A percentile compares a stretch with the other conserved stretches of the same genome.
phyloP scores from a whole-genome alignment of 2,797 vertebrate species.

The Chaetodon trifasciatus region DNA sequence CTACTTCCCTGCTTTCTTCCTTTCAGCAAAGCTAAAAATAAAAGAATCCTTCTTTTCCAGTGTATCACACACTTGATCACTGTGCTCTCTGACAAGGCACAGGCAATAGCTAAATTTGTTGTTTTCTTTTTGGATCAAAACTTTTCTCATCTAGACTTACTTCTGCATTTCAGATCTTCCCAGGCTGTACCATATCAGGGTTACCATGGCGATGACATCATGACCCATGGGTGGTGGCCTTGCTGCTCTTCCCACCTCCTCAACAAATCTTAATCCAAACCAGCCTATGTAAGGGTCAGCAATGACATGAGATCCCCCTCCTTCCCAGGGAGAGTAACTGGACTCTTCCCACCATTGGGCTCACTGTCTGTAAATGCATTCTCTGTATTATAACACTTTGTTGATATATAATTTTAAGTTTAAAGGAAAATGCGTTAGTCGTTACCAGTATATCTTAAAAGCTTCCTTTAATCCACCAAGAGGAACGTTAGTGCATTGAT shows the following conservation, averaged over 20 bases:
- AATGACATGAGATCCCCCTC: constrained; percentile 35
- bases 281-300: constrained; percentile 60
- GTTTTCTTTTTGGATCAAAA: constrained; percentile 28
- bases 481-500: constrained; percentile 38
- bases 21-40: constrained; percentile 9
- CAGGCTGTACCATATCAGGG: constrained; percentile 59
- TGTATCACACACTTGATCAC: not conserved
- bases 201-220: constrained; percentile 69
- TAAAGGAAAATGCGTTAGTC: constrained; percentile 68
- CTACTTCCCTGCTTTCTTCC: not conserved
- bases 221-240: constrained; percentile 56
- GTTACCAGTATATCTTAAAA: constrained; percentile 58
- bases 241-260: constrained; percentile 49
- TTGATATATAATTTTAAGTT: constrained; percentile 78
- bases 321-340: constrained; percentile 43
- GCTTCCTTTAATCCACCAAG: constrained; percentile 45
- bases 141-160: constrained; percentile 7
- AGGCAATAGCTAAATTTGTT: not conserved
- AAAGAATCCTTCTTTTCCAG: not conserved
- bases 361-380: constrained; percentile 67
- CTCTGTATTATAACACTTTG: constrained; percentile 78
- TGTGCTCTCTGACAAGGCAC: not conserved
- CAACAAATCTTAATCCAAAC: constrained; percentile 52
- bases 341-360: constrained; percentile 59
- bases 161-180: constrained; percentile 76